Base-by-base conservation (phyloP, 2,113 vertebrate species). In the Antennarius striatus region DNA sequence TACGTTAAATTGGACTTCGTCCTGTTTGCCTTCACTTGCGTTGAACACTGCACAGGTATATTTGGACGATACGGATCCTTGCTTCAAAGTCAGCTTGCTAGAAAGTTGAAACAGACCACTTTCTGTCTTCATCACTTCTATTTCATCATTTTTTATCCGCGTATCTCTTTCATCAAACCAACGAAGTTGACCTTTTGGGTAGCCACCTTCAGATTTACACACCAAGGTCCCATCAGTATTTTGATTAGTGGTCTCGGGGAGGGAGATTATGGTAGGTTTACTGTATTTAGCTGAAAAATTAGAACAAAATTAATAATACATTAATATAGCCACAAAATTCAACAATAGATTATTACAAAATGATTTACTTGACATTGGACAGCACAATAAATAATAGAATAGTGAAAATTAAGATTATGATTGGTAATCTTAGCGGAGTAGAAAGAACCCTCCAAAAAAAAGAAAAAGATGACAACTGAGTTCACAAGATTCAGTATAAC, bases 21-120 rank as follows among this genome's bases (percentile, higher is more conserved):
- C 10, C 28, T 88, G 87, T 66, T 22, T 12, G 0, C 0, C 16
- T 11, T 60, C 55, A 1, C 14, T 80, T 65, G 49, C 55, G 10
- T 84, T 90, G 16, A 53, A 56, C 45, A 93, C 84, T 0, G 0
- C 0, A 0, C 92, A 93, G 48, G 0, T 84, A 2, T 82, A 91
- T 0, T 29, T 6, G 0, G 0, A 0, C 48, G 11, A 63, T 1
- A 0, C 15, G 8, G 43, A 46, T n/a, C 45, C 3, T 2, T 0
- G 0, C 0, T 0, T 2, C 43, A 88, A 47, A 11, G 3, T 3
- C 6, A 91, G 70, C 36, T 6, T 60, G 78, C 91, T 91, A 1
- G 53, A 66, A 22, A 93, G 80, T 4, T 16, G 9, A 42, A 86
- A 77, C 8, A 80, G 82, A 43, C 84, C 84, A 4, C 16, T 40